phyloP scores from a whole-genome alignment of 1,140 invertebrate genomes.

The Ostrea denselamellosa region DNA sequence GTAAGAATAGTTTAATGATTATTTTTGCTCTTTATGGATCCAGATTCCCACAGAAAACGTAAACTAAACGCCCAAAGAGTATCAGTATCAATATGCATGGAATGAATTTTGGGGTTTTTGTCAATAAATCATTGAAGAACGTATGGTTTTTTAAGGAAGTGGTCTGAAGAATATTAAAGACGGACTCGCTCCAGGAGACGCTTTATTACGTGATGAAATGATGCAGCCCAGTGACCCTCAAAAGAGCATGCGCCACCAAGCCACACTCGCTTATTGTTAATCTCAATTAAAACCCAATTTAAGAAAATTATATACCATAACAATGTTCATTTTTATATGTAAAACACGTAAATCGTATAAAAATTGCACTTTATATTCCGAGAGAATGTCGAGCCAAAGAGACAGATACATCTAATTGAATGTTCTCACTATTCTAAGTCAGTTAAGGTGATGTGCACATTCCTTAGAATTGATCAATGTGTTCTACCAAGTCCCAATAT shows the following conservation, averaged over 20 bases:
- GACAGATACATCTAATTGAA: constrained; percentile 9
- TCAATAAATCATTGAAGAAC: constrained; percentile 3
- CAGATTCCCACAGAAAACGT: no score
- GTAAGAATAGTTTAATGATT: no score
- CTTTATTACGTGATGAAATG: not conserved
- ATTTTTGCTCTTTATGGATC: no score
- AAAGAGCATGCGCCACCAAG: constrained; percentile 27
- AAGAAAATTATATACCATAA: not conserved
- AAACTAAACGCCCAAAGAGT: no score
- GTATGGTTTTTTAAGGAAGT: not conserved
- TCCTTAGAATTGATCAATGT: not conserved
- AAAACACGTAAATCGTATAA: not conserved
- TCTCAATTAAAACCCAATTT: constrained; percentile 35
- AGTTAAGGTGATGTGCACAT: not conserved
- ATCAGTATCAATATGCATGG: no score
- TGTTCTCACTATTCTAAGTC: not conserved
- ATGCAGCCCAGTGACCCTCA: constrained; percentile 9
- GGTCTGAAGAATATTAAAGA: not conserved
- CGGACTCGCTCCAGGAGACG: not conserved
- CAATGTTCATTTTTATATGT: not conserved
- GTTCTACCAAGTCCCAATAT: not conserved
- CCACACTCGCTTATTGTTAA: not conserved
- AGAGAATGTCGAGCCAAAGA: constrained; percentile 9
- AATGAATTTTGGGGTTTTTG: not conserved
- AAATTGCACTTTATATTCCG: constrained; percentile 11